These are phyloP conservation scores for Silurus aristotelis DNA, from an alignment of 2,797 vertebrate species.

Conservation along the genomic window DNA sequence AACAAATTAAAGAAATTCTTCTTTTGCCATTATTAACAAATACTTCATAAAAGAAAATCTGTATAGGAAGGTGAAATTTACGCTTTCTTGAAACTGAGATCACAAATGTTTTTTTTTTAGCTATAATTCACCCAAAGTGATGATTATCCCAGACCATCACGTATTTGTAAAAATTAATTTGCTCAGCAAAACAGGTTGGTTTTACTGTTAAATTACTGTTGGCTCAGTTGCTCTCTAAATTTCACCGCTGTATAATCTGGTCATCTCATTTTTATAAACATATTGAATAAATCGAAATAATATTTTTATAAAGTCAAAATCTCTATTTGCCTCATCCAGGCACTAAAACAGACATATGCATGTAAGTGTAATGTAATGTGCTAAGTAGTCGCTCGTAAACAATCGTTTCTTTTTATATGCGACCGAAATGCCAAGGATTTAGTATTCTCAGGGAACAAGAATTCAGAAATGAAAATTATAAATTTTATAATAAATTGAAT, in stretches of 20 bases:
- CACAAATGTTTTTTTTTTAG: background rate
- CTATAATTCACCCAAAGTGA: background rate
- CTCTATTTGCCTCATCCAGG: background rate
- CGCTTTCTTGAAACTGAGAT: background rate
- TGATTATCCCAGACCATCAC: background rate
- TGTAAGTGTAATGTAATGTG: background rate
- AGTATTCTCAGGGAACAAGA: conserved; percentile 45
- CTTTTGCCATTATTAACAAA: background rate
- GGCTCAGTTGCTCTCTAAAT: background rate
- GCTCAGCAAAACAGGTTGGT: background rate
- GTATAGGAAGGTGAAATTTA: background rate
- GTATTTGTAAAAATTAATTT: background rate
- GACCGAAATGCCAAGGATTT: conserved; percentile 50
- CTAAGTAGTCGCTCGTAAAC: background rate
- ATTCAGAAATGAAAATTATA: conserved; percentile 55
- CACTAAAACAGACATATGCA: background rate
- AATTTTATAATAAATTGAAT: conserved; percentile 48
- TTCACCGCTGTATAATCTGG: conserved; percentile 1
- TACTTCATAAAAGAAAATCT: background rate
- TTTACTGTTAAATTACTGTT: background rate
- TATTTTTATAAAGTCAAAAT: background rate
- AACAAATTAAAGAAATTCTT: background rate
- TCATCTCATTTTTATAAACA: background rate
- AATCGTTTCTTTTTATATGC: conserved; percentile 45
- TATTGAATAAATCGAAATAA: background rate